A percentile compares a stretch with the other conserved stretches of the same genome.
phyloP scores from a whole-genome alignment of 2,888 invertebrate species.

The Drosophila cracens region DNA sequence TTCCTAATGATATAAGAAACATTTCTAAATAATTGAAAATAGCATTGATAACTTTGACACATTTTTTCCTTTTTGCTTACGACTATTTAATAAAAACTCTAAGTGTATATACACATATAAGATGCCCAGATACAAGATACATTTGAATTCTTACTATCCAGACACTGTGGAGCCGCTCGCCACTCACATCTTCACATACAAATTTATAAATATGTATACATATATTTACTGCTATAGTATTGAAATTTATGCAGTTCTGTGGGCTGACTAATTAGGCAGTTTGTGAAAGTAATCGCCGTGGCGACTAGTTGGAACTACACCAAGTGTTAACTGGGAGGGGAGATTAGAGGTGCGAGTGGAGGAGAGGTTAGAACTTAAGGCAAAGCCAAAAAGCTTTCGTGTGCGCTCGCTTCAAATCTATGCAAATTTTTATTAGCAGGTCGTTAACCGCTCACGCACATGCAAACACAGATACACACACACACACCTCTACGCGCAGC shows the following conservation, averaged over 20 bases:
- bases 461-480: conserved; percentile 18
- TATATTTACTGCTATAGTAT: conserved; percentile 28
- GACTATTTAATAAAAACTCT: no score
- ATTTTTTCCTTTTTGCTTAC: not conserved
- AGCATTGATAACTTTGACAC: not conserved
- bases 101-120: not conserved
- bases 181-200: not conserved
- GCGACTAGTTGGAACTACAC: conserved; percentile 17
- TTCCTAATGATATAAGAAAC: not conserved
- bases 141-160: conserved; percentile 46
- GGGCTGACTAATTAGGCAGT: conserved; percentile 74
- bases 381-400: conserved; percentile 36
- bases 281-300: conserved; percentile 78
- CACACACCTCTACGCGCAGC: conserved; percentile 17
- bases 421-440: conserved; percentile 77
- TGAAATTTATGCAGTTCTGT: conserved; percentile 71
- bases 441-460: conserved; percentile 72
- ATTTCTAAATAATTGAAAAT: not conserved
- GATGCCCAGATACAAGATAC: conserved; percentile 16
- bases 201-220: not conserved
- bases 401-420: conserved; percentile 58
- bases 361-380: not conserved
- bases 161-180: conserved; percentile 67
- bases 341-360: not conserved
- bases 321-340: not conserved